Base-by-base conservation (phyloP, 2,797 vertebrate species). In the Alcedo quadribrachys region DNA sequence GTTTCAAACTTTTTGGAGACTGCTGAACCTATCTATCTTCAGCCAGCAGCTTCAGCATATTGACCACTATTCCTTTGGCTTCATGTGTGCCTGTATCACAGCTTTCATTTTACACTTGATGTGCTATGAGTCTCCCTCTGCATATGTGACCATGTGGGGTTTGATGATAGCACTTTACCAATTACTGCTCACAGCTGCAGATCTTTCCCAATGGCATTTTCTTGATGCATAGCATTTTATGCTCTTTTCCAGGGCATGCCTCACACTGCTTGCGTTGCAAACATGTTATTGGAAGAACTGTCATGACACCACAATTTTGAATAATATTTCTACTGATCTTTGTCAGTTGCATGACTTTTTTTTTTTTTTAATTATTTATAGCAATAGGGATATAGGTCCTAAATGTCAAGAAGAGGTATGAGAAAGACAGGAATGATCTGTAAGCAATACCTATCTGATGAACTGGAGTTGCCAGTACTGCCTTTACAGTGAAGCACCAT, bases 181-280 rank as follows among this genome's bases (percentile, higher is more conserved):
- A 95, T 96, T 96, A 96, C 82, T 81, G 84, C 68, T 96, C 93
- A 93, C 88, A 96, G 94, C 95, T 96, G 94, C 91, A 97, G 80
- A 94, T 91, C 86, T 94, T 92, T 71, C 84, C 92, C 92, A 92
- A 40, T 84, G 90, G 83, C 87, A 89, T 95, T 92, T 86, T 76
- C 82, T 73, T 83, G 62, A 92, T 88, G 55, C 68, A 65, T 24
- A 85, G 30, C 40, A 79, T 77, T 94, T 92, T 51, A 62, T 70
- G 69, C 60, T 92, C 65, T 86, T 95, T 95, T 91, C 68, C 82
- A 83, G 79, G 66, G 65, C 32, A 87, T 73, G 37, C 21, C 22
- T 90, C 58, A 82, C 25, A 43, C 32, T 25, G 18, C 6, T 89
- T 78, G 17, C 62, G 22, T 73, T 86, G 54, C 55, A 90, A 92